Evolutionary conservation across 1,140 invertebrate genomes (phyloP).

Genomic region (Phocides pigmalion): DNA sequence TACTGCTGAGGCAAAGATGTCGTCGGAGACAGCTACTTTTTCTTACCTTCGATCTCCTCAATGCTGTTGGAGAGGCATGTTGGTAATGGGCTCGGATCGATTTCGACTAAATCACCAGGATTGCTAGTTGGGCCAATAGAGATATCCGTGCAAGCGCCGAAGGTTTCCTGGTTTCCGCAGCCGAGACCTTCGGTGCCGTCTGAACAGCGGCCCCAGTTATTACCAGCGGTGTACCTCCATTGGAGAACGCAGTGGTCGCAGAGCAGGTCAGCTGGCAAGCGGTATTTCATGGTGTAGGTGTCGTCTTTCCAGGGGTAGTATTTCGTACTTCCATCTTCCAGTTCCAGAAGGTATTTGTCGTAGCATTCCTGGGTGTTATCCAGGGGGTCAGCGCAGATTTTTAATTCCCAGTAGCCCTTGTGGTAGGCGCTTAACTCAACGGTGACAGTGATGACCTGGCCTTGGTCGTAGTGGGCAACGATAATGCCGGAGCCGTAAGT

Average conservation of each 20-base stretch:
- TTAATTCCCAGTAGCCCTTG: slow-evolving; percentile 94
- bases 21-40: neutral
- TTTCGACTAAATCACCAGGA: neutral
- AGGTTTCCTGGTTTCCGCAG: slow-evolving; percentile 94
- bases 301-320: slow-evolving; percentile 90
- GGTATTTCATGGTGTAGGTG: slow-evolving; percentile 88
- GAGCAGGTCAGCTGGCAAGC: slow-evolving; percentile 86
- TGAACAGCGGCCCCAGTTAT: slow-evolving; percentile 90
- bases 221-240: slow-evolving; percentile 92
- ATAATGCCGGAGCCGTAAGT: slow-evolving; percentile 91
- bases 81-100: neutral
- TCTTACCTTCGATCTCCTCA: slow-evolving; percentile 12
- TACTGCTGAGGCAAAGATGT: slow-evolving; percentile 21
- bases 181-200: slow-evolving; percentile 87
- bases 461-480: slow-evolving; percentile 88
- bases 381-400: slow-evolving; percentile 86
- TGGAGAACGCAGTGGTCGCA: slow-evolving; percentile 92
- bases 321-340: slow-evolving; percentile 79
- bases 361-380: slow-evolving; percentile 89
- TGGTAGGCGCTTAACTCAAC: slow-evolving; percentile 92
- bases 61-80: slow-evolving; percentile 5
- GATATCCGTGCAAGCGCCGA: slow-evolving; percentile 93
- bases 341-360: slow-evolving; percentile 87
- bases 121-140: slow-evolving; percentile 83
- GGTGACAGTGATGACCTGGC: slow-evolving; percentile 87